Percentiles rank a stretch among this genome's conserved stretches.
phyloP scores from a whole-genome alignment of 2,888 invertebrate genomes.

The Drosophila nr. fundita region DNA sequence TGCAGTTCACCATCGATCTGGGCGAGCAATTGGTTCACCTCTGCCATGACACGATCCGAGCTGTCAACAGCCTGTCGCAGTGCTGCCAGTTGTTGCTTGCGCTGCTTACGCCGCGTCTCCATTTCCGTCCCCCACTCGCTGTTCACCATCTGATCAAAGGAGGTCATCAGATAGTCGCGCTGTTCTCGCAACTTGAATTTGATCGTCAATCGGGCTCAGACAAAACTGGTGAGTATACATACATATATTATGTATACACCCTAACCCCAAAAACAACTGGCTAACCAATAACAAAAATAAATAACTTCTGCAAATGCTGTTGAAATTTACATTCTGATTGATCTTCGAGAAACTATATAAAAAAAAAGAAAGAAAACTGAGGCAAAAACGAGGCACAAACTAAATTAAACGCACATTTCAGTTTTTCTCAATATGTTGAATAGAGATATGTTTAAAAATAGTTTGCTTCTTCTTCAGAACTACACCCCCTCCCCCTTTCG shows the following conservation, averaged over 20 bases:
- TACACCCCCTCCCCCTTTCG: not conserved
- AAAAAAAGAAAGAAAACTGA: conserved; percentile 26
- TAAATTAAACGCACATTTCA: conserved; percentile 40
- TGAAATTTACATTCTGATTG: not conserved
- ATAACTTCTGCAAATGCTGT: not conserved
- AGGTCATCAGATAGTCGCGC: conserved; percentile 54
- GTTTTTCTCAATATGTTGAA: conserved; percentile 43
- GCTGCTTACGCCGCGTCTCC: conserved; percentile 1
- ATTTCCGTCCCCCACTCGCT: conserved; percentile 20
- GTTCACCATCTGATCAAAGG: conserved; percentile 51
- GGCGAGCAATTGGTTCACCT: conserved; percentile 36
- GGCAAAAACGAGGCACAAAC: conserved; percentile 17
- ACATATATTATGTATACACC: not conserved
- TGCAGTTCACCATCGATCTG: not conserved
- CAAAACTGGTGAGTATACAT: conserved; percentile 89
- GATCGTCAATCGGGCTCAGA: conserved; percentile 98
- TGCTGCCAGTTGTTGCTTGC: not conserved
- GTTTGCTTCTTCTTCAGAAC: conserved; percentile 53
- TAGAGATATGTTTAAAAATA: conserved; percentile 72
- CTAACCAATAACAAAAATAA: not conserved
- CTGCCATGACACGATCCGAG: conserved; percentile 19
- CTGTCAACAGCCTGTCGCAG: conserved; percentile 2
- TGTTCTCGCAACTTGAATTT: conserved; percentile 87
- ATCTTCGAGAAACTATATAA: conserved; percentile 13
- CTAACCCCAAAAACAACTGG: conserved; percentile 23